Evolutionary conservation across 2,797 vertebrate genomes (phyloP).

Genomic region (Propithecus deckenii): DNA sequence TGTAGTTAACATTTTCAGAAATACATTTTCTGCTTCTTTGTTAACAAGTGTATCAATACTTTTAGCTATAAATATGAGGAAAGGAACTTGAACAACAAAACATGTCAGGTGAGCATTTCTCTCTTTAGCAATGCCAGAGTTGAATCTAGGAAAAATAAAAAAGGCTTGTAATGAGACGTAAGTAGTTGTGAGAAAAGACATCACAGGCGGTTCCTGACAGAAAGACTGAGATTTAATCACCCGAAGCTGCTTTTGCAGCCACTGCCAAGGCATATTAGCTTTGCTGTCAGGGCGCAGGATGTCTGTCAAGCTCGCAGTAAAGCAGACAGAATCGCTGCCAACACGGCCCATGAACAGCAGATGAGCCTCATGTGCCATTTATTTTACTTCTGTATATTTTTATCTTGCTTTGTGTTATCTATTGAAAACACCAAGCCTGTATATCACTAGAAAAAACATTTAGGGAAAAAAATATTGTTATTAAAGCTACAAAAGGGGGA

Average conservation of each 20-base stretch:
- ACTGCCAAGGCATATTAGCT: constrained; percentile 49
- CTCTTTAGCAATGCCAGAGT: background rate
- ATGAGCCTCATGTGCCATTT: constrained; percentile 74
- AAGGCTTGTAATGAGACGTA: constrained; percentile 80
- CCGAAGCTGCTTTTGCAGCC: constrained; percentile 65
- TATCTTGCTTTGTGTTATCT: constrained; percentile 60
- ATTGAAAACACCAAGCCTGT: constrained; percentile 50
- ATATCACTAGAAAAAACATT: constrained; percentile 53
- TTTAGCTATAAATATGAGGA: constrained; percentile 56
- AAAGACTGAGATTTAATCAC: constrained; percentile 80
- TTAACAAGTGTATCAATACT: constrained; percentile 40
- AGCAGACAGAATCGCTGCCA: constrained; percentile 75
- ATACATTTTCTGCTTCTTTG: background rate
- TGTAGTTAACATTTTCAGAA: background rate
- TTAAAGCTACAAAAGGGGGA: background rate
- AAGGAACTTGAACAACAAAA: constrained; percentile 55
- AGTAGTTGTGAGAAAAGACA: constrained; percentile 80
- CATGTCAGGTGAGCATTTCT: constrained; percentile 44
- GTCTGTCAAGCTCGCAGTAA: constrained; percentile 69
- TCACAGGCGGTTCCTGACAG: constrained; percentile 77
- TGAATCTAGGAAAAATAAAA: constrained; percentile 52
- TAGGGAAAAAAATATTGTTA: background rate
- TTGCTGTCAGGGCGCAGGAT: constrained; percentile 59
- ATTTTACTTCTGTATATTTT: constrained; percentile 75
- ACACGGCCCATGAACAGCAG: constrained; percentile 54